Evolutionary conservation across 2,113 vertebrate genomes (phyloP).

Genomic region (Leptobrachium leishanense): DNA sequence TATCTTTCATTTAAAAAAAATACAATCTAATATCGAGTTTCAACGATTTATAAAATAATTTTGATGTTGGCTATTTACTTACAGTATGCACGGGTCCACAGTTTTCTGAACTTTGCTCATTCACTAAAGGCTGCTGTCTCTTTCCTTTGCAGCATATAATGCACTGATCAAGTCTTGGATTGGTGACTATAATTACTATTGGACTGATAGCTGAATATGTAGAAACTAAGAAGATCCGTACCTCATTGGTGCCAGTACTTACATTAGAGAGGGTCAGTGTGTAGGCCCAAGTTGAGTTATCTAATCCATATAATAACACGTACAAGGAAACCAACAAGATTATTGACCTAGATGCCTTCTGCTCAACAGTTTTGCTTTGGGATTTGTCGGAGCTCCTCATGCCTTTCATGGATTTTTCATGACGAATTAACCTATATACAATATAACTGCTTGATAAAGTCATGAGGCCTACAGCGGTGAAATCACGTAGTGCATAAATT

Average conservation of each 20-base stretch:
- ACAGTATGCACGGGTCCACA: not conserved
- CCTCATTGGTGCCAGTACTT: constrained; percentile 14
- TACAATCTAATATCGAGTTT: no score
- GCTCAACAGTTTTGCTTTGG: not conserved
- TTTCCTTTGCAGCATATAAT: not conserved
- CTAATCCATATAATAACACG: constrained; percentile 32
- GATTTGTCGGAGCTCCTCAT: not conserved
- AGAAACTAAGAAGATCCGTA: constrained; percentile 24
- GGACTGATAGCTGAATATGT: constrained; percentile 29
- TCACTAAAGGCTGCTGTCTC: not conserved
- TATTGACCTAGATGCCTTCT: constrained; percentile 27
- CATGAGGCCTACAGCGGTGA: constrained; percentile 21
- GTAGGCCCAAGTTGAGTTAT: constrained; percentile 37
- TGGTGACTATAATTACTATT: constrained; percentile 27
- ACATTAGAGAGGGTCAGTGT: constrained; percentile 23
- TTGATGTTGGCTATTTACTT: not conserved
- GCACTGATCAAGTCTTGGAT: constrained; percentile 17
- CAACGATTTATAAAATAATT: no score
- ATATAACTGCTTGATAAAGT: constrained; percentile 33
- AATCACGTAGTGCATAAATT: constrained; percentile 10
- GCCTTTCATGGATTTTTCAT: constrained; percentile 25
- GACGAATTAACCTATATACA: constrained; percentile 9
- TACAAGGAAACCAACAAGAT: constrained; percentile 28
- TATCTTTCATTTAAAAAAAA: no score
- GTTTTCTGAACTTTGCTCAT: not conserved